phyloP scores from a whole-genome alignment of 2,888 invertebrate genomes.

The Mechanitis mazaeus region DNA sequence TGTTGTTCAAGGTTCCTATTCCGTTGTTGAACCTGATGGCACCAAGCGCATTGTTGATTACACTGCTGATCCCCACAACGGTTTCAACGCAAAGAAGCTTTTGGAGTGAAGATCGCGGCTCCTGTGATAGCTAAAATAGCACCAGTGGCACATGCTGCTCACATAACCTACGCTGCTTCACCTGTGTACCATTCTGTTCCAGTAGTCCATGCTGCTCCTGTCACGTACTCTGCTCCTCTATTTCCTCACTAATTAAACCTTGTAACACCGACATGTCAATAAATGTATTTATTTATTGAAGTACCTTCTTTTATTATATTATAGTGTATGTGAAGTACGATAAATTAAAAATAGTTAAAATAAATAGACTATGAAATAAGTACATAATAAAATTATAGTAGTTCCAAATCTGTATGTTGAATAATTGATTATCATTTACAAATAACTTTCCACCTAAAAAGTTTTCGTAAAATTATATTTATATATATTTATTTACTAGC shows the following conservation, averaged over 20 bases:
- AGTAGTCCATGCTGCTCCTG: slow-evolving; percentile 35
- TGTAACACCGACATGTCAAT: slow-evolving; percentile 2
- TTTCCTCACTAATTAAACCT: slow-evolving; percentile 60
- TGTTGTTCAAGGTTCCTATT: slow-evolving; percentile 63
- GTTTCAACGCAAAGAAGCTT: slow-evolving; percentile 63
- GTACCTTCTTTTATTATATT: slow-evolving; percentile 2
- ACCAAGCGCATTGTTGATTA: slow-evolving; percentile 62
- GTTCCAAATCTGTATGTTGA: no score
- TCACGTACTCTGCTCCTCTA: slow-evolving; percentile 71
- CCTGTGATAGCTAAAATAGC: slow-evolving; percentile 36
- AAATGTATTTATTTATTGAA: slow-evolving; percentile 9
- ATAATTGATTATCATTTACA: no score
- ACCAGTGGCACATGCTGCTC: slow-evolving; percentile 36
- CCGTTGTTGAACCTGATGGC: slow-evolving; percentile 61
- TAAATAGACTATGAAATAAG: no score
- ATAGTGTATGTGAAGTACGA: neutral
- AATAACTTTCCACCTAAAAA: no score
- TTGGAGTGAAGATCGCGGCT: slow-evolving; percentile 42
- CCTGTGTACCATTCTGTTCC: slow-evolving; percentile 35
- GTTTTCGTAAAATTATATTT: no score
- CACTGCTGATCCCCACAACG: slow-evolving; percentile 60
- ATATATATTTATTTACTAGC: no score
- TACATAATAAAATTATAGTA: no score
- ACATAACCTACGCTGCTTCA: slow-evolving; percentile 38
- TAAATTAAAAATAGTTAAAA: no score